phyloP scores from a whole-genome alignment of 2,113 vertebrate genomes.

The Bufo bufo region DNA sequence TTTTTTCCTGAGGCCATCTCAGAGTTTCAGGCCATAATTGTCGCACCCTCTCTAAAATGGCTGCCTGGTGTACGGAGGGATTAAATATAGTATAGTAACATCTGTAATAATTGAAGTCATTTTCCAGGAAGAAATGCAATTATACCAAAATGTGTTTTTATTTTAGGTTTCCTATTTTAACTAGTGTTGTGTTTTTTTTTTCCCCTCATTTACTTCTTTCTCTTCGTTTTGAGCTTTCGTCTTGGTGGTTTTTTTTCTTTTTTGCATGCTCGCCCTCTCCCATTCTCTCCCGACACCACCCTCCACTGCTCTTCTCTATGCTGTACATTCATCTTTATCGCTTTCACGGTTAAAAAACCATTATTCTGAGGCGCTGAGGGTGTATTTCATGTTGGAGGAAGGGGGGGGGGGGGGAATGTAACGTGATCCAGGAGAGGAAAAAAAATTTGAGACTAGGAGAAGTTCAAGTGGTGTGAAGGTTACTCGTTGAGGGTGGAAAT shows the following conservation, averaged over 20 bases:
- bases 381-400: slow-evolving; percentile 21
- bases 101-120: too few species aligned
- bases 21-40: background rate
- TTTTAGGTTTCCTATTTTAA: too few species aligned
- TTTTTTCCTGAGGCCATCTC: background rate
- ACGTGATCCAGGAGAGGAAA: slow-evolving; percentile 13
- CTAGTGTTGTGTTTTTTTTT: background rate
- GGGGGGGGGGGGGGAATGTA: slow-evolving; percentile 13
- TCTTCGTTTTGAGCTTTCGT: background rate
- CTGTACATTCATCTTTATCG: background rate
- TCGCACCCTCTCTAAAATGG: background rate
- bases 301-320: background rate
- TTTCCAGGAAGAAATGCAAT: too few species aligned
- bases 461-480: slow-evolving; percentile 15
- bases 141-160: too few species aligned
- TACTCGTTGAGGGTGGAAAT: slow-evolving; percentile 18
- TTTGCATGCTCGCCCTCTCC: background rate
- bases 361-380: background rate
- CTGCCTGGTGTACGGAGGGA: background rate
- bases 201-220: background rate
- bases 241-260: background rate
- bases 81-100: too few species aligned
- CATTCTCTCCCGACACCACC: slow-evolving; percentile 17
- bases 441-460: background rate
- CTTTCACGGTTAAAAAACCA: slow-evolving; percentile 25